These are phyloP conservation scores for Drosophila albomicans DNA, from an alignment of 1,140 invertebrate genomes.

Conservation along the genomic window DNA sequence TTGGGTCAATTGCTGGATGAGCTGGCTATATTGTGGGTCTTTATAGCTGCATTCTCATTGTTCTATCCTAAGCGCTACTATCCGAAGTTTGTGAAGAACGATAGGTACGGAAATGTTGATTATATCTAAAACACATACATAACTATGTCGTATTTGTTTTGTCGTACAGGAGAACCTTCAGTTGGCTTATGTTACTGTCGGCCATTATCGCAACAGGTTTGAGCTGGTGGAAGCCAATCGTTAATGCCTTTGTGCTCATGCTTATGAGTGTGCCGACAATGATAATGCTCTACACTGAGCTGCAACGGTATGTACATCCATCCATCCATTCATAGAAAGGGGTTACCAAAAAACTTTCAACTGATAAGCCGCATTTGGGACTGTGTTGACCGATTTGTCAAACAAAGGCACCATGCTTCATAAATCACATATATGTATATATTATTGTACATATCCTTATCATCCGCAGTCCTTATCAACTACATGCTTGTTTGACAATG, in stretches of 20 bases:
- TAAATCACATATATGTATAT: constrained; percentile 15
- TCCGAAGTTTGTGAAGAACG: constrained; percentile 88
- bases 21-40: constrained; percentile 92
- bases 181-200: constrained; percentile 86
- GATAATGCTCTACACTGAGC: constrained; percentile 88
- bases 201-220: constrained; percentile 88
- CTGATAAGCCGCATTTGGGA: constrained; percentile 33
- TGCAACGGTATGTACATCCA: constrained; percentile 86
- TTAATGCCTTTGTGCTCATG: constrained; percentile 93
- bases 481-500: constrained; percentile 25
- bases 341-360: constrained; percentile 8
- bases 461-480: constrained; percentile 27
- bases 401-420: constrained; percentile 28
- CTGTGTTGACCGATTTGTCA: constrained; percentile 35
- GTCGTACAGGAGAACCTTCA: constrained; percentile 85
- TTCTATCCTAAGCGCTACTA: constrained; percentile 90
- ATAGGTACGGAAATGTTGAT: constrained; percentile 85
- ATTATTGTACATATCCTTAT: constrained; percentile 11
- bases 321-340: background rate
- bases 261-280: constrained; percentile 89
- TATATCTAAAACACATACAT: background rate
- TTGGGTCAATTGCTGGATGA: constrained; percentile 93
- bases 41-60: constrained; percentile 90
- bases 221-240: constrained; percentile 89
- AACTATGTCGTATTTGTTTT: constrained; percentile 22